Evolutionary conservation across 2,113 vertebrate species (phyloP).

Genomic region (Nicator chloris): DNA sequence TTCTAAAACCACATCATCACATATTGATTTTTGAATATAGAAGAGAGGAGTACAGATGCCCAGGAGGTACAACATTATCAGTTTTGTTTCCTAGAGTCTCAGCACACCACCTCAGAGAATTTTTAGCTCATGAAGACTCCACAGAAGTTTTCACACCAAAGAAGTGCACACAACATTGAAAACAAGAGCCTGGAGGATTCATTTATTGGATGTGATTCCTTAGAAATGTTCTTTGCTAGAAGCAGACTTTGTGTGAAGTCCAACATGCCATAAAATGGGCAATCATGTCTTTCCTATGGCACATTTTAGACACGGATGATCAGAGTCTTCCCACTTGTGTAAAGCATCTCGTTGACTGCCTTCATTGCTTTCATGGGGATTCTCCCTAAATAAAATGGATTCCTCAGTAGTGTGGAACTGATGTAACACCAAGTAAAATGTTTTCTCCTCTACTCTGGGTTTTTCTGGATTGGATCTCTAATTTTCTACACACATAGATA

Average conservation of each 20-base stretch:
- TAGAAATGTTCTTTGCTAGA: not conserved
- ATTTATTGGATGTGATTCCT: not conserved
- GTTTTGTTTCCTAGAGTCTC: not conserved
- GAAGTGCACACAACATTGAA: not conserved
- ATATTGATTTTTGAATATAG: not conserved
- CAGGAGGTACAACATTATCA: not conserved
- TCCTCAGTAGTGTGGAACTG: not conserved
- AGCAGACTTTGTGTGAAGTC: not conserved
- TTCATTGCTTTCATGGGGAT: not conserved
- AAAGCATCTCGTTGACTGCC: not conserved
- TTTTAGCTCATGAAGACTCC: not conserved
- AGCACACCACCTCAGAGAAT: not conserved
- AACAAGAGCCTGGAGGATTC: conserved; percentile 11
- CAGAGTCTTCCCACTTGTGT: not conserved
- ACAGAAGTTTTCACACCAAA: not conserved
- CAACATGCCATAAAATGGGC: not conserved
- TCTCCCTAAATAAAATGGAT: not conserved
- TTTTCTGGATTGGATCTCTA: not conserved
- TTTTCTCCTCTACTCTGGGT: not conserved
- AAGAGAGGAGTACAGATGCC: not conserved
- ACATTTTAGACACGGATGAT: not conserved
- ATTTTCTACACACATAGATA: not conserved
- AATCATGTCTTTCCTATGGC: not conserved
- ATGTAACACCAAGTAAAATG: not conserved
- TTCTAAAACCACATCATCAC: not conserved